These are phyloP conservation scores for rat (Rattus norvegicus) DNA, from an alignment of 2,113 vertebrate genomes.

Conservation along the genomic window DNA sequence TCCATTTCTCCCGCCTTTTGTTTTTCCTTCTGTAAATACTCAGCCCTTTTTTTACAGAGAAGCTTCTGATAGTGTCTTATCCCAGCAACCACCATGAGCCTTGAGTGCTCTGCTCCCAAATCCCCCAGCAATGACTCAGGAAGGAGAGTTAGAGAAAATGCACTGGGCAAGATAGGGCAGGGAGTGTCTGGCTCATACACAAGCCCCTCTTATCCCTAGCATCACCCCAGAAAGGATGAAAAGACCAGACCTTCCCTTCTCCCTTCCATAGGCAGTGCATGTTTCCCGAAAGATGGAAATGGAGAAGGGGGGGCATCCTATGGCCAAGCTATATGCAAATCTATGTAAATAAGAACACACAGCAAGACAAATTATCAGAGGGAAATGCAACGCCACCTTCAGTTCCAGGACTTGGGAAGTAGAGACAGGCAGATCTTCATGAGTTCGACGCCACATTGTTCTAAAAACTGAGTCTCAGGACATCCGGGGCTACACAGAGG, in stretches of 20 bases:
- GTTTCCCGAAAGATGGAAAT: conserved; percentile 77
- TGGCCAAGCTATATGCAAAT: conserved; percentile 83
- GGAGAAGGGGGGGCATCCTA: conserved; percentile 67
- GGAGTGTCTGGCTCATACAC: conserved; percentile 29
- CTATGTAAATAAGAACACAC: conserved; percentile 79
- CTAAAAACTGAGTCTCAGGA: neutral
- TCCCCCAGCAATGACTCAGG: conserved; percentile 46
- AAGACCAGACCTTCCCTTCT: conserved; percentile 67
- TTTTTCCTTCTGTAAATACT: conserved; percentile 75
- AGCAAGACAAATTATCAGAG: conserved; percentile 77
- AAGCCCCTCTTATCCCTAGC: neutral
- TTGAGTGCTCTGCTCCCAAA: conserved; percentile 47
- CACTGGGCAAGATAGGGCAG: neutral
- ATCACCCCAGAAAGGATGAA: conserved; percentile 38
- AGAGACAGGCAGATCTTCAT: neutral
- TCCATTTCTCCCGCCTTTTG: conserved; percentile 1
- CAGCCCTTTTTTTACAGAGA: conserved; percentile 68
- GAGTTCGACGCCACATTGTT: neutral
- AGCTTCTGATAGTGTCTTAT: conserved; percentile 76
- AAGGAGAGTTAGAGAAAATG: neutral
- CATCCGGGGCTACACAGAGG: neutral
- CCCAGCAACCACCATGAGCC: conserved; percentile 67
- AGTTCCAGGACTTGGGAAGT: neutral
- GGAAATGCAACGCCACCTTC: conserved; percentile 74
- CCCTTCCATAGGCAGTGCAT: conserved; percentile 64